A percentile compares a stretch with the other conserved stretches of the same genome.
These are phyloP conservation scores for Lycocorax pyrrhopterus DNA, from an alignment of 2,113 vertebrate genomes.

Conservation along the genomic window DNA sequence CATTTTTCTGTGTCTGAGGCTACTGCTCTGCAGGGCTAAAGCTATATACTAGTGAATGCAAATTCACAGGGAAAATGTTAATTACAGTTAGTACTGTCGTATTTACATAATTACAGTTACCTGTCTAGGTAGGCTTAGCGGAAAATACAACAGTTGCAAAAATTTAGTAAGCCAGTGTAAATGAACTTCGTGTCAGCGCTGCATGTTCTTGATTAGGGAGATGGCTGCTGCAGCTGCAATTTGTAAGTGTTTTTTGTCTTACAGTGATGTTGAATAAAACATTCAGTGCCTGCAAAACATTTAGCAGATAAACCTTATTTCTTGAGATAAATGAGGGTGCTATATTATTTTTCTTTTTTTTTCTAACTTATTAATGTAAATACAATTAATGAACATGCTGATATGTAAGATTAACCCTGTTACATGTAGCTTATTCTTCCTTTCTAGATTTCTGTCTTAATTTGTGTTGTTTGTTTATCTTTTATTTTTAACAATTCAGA, in stretches of 20 bases:
- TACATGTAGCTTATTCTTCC: not conserved
- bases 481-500: conserved; percentile 10
- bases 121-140: not conserved
- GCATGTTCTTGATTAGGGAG: not conserved
- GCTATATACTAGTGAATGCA: not conserved
- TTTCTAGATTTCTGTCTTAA: not conserved
- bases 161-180: not conserved
- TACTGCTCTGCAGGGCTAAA: not conserved
- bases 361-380: not conserved
- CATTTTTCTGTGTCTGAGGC: not conserved
- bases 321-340: not conserved
- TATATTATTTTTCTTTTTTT: not conserved
- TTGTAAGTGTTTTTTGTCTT: not conserved
- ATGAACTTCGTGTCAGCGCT: not conserved
- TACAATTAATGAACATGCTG: not conserved
- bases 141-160: not conserved
- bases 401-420: not conserved
- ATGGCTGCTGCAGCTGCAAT: not conserved
- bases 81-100: not conserved
- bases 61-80: not conserved
- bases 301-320: not conserved
- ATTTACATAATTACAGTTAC: not conserved
- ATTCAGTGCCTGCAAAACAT: not conserved
- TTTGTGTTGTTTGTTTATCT: not conserved
- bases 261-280: not conserved